Conservation (phyloP, 2,113 vertebrate species). For the Ursus arctos region DNA sequence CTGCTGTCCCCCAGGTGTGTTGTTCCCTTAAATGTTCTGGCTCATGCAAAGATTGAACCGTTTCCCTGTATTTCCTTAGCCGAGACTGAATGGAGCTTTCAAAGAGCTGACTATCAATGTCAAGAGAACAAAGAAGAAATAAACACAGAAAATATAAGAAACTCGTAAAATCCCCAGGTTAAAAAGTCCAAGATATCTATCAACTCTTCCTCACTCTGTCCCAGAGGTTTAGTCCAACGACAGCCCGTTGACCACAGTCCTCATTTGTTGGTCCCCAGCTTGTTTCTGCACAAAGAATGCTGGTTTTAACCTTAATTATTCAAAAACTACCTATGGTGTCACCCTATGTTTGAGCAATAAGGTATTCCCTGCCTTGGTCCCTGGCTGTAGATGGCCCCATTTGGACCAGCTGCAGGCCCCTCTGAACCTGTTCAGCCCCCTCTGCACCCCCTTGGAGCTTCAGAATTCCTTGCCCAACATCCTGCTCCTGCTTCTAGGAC, state of each 20-base stretch:
- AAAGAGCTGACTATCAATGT: background rate
- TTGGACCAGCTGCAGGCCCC: background rate
- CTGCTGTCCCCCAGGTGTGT: background rate
- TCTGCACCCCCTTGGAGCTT: background rate
- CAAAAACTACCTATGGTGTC: background rate
- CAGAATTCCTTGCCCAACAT: background rate
- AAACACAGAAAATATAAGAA: constrained; percentile 35
- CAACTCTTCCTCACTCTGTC: background rate
- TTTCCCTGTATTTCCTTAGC: background rate
- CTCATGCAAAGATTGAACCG: background rate
- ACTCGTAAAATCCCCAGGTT: background rate
- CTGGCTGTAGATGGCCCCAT: background rate
- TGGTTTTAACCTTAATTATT: background rate
- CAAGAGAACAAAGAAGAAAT: background rate
- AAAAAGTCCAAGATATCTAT: background rate
- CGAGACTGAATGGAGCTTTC: background rate
- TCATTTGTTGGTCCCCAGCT: background rate
- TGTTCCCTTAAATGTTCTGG: background rate
- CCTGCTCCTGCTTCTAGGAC: background rate
- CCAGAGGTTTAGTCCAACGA: background rate
- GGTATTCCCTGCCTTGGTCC: background rate
- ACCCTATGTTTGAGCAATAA: background rate
- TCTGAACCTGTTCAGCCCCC: background rate
- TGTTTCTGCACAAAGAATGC: background rate
- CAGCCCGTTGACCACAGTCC: background rate